These are phyloP conservation scores for Danionella dracula DNA, from an alignment of 2,797 vertebrate species.

Conservation along the genomic window DNA sequence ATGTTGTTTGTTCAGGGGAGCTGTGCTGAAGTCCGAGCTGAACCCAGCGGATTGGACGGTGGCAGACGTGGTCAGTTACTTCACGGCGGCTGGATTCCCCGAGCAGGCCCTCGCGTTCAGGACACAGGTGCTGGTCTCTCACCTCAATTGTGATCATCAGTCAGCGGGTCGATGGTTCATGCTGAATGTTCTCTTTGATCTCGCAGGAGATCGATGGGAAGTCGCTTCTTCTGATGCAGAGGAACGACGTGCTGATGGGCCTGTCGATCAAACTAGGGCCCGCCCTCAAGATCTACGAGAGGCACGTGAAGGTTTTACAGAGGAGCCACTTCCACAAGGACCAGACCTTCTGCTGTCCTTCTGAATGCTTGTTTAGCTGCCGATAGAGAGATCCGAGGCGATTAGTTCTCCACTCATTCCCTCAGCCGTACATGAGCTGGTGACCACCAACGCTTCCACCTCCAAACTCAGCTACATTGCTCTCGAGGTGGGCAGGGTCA, in stretches of 20 bases:
- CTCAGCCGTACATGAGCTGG: no score
- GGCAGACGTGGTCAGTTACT: conserved; percentile 81
- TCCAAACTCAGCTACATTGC: no score
- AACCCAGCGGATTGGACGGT: conserved; percentile 82
- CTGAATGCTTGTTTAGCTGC: no score
- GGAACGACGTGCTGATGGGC: conserved; percentile 85
- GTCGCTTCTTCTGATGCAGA: conserved; percentile 87
- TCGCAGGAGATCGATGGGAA: conserved; percentile 86
- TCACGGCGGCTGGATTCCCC: conserved; percentile 78
- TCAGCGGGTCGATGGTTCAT: no score
- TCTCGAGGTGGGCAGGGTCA: no score
- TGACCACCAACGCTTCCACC: no score
- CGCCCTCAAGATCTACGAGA: conserved; percentile 89
- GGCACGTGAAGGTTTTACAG: conserved; percentile 86
- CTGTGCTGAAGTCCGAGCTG: conserved; percentile 65
- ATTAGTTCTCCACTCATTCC: no score
- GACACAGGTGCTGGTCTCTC: conserved; percentile 74
- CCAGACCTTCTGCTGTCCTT: conserved; percentile 64
- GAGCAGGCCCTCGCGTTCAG: conserved; percentile 83
- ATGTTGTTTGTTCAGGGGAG: conserved; percentile 31
- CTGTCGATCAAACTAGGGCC: conserved; percentile 87
- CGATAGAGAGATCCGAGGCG: no score
- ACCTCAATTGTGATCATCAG: not conserved
- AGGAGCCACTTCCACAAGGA: conserved; percentile 83
- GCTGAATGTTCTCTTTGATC: not conserved